A percentile compares a stretch with the other conserved stretches of the same genome.
These are phyloP conservation scores for Popillia japonica DNA, from an alignment of 1,140 invertebrate species.

Conservation along the genomic window DNA sequence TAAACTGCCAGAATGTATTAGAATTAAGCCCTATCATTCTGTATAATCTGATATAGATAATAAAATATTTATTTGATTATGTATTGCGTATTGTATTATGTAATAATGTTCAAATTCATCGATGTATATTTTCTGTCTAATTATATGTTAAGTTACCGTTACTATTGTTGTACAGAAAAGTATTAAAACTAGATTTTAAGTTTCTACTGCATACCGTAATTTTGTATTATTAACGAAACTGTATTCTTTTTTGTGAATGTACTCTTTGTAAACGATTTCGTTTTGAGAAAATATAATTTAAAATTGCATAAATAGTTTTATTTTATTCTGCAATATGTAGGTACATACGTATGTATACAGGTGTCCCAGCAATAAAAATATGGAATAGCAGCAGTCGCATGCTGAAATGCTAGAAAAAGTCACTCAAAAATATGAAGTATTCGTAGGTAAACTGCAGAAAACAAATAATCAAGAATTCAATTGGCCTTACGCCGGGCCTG, in stretches of 20 bases:
- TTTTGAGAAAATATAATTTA: slow-evolving; percentile 8
- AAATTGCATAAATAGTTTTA: slow-evolving; percentile 8
- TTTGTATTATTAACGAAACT: slow-evolving; percentile 21
- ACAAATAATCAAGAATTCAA: no score
- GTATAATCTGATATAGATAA: slow-evolving; percentile 15
- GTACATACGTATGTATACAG: neutral
- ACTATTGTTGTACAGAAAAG: slow-evolving; percentile 26
- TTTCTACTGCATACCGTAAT: neutral
- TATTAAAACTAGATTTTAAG: slow-evolving; percentile 27
- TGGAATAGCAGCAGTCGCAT: no score
- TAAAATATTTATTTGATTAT: slow-evolving; percentile 28
- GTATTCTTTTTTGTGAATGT: slow-evolving; percentile 13
- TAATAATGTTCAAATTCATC: neutral
- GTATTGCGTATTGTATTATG: slow-evolving; percentile 7
- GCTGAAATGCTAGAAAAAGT: neutral
- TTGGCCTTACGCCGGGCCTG: no score
- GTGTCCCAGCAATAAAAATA: no score
- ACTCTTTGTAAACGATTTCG: slow-evolving; percentile 10
- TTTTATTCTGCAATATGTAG: neutral
- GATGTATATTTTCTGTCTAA: slow-evolving; percentile 24
- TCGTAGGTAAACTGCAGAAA: no score
- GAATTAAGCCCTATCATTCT: slow-evolving; percentile 20
- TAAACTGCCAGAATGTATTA: slow-evolving; percentile 22
- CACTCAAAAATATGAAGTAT: neutral
- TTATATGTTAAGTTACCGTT: slow-evolving; percentile 23